These are phyloP conservation scores for Zeugodacus cucurbitae DNA, from an alignment of 1,140 invertebrate species.

Conservation along the genomic window DNA sequence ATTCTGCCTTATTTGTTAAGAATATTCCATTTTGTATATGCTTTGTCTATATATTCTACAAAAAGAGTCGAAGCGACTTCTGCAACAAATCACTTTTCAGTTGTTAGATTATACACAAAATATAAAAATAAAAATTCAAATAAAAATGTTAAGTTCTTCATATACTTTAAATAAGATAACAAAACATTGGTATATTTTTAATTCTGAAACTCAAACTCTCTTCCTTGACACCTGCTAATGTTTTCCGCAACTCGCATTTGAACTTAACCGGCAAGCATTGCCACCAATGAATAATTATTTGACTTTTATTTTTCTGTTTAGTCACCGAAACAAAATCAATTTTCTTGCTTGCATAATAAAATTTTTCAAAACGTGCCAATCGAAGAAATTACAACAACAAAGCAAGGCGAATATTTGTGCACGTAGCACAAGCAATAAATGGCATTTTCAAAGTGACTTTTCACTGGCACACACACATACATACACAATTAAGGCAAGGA, in stretches of 20 bases:
- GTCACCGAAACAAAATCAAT: not conserved
- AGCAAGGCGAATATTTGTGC: not conserved
- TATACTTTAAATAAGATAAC: no score
- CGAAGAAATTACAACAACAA: not conserved
- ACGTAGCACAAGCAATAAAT: not conserved
- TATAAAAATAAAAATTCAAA: no score
- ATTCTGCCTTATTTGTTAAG: no score
- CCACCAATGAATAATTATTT: not conserved
- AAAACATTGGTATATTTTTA: no score
- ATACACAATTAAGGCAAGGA: not conserved
- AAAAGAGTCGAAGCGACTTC: no score
- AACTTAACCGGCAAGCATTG: not conserved
- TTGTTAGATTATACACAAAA: no score
- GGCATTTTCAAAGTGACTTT: not conserved
- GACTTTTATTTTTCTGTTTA: not conserved
- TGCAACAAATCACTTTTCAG: no score
- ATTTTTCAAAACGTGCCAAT: not conserved
- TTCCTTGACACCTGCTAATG: not conserved
- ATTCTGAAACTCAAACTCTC: no score
- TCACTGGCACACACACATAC: not conserved
- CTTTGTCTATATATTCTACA: no score
- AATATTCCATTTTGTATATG: no score
- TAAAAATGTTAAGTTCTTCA: no score
- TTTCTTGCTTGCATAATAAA: not conserved
- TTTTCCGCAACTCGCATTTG: not conserved